Percentiles rank a stretch among this genome's conserved stretches.
phyloP scores from a whole-genome alignment of 2,797 vertebrate genomes.

The Lemur catta region DNA sequence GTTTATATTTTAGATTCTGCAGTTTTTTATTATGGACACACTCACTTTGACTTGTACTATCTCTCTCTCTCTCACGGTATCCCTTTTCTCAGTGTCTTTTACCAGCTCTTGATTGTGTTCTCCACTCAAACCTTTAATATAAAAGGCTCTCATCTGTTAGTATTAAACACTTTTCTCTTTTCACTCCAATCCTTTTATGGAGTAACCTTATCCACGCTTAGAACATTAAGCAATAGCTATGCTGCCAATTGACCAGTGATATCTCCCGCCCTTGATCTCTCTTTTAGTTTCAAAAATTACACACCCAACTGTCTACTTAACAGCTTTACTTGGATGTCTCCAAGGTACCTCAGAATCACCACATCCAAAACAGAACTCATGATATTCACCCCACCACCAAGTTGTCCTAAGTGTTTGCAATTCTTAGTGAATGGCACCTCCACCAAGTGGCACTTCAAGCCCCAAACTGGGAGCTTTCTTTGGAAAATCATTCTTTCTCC shows the following conservation, averaged over 20 bases:
- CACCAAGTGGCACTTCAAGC: fast-evolving
- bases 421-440: neutral
- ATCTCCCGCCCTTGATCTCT: neutral
- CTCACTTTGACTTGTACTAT: neutral
- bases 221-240: too few species aligned
- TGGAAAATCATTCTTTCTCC: neutral
- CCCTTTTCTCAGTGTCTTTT: neutral
- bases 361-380: neutral
- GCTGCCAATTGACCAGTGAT: too few species aligned
- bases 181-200: neutral
- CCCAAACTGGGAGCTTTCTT: neutral
- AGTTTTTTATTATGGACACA: neutral
- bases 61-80: neutral
- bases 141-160: neutral
- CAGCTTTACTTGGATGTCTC: neutral
- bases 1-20: neutral
- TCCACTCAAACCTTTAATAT: neutral
- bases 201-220: too few species aligned
- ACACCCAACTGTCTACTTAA: neutral
- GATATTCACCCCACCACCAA: fast-evolving
- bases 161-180: neutral
- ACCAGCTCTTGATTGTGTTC: neutral
- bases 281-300: neutral
- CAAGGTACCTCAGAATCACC: neutral
- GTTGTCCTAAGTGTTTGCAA: neutral